Base-by-base conservation (phyloP, 2,113 vertebrate genomes). In the Nyctereutes procyonoides region DNA sequence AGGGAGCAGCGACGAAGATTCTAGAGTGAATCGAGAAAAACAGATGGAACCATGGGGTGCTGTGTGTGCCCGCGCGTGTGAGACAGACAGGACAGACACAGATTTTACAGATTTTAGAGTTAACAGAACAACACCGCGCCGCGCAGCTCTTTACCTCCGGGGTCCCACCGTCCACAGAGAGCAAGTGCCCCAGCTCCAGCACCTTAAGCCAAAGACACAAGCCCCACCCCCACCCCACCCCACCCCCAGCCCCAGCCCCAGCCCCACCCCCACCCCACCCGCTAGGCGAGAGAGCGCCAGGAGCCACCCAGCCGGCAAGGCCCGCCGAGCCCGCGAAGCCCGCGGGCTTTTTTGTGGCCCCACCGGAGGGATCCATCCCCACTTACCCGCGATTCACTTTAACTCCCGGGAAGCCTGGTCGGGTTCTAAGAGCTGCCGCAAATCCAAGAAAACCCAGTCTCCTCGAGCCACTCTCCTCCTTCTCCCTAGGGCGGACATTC, bases 301-400 rank as follows among this genome's bases (percentile, higher is more conserved):
- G 80, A 96, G 92, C 92, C 32, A 83, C 55, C 13, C 4, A 56
- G 48, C 10, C 0, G 43, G 84, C 30, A 15, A 15, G 1, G 60
- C 69, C 58, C 4, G 53, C 26, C 26, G 1, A 48, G 38, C 77
- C 65, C 17, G 1, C 65, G 92, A 83, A 88, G 17, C 53, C 7
- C 0, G 17, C 73, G 28, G 53, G 63, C 15, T 67, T 69, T n/a
- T 71, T 48, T 97, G 35, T 28, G 67, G n/a, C 86, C 58, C 38
- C 22, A 67, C 13, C 80, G 84, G 67, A 92, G 43, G 43, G n/a
- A 95, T 5, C 58, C 48, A 12, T 83, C 65, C 76, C 19, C 53
- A 91, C 81, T 96, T 95, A 94, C 84, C 88, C 2, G 77, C 43
- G 77, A 94, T 95, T 94, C 90, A 94, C 81, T 95, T 94, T n/a